Conservation (phyloP, 1,140 invertebrate genomes). For the Caenorhabditis latens region DNA sequence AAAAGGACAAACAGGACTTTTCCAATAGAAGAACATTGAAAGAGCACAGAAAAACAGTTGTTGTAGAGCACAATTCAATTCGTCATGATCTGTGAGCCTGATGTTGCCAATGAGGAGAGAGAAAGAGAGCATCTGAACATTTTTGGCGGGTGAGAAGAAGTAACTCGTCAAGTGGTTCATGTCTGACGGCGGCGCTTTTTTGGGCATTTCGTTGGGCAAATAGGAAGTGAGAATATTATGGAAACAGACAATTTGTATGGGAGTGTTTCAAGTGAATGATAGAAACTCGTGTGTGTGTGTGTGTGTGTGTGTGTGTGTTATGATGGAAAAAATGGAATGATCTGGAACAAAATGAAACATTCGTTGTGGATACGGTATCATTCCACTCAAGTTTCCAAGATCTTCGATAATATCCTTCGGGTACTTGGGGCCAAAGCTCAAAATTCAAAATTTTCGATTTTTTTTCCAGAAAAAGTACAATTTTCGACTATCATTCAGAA, state of each 20-base stretch:
- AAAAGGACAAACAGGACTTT: slow-evolving; percentile 6
- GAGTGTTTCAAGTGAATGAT: slow-evolving; percentile 1
- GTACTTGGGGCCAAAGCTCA: too few relatives aligned
- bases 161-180: slow-evolving; percentile 40
- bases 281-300: too few relatives aligned
- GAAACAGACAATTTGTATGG: neutral
- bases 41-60: slow-evolving; percentile 35
- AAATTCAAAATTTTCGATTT: too few relatives aligned
- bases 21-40: neutral
- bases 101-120: neutral
- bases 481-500: too few relatives aligned
- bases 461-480: too few relatives aligned
- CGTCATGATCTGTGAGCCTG: slow-evolving; percentile 47
- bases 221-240: neutral
- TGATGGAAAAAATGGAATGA: too few relatives aligned
- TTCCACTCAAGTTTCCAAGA: too few relatives aligned
- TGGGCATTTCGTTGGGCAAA: neutral
- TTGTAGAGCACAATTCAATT: slow-evolving; percentile 10
- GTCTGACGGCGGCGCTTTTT: slow-evolving; percentile 37
- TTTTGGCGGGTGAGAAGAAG: neutral
- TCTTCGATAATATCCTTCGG: too few relatives aligned
- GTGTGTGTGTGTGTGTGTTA: too few relatives aligned
- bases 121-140: neutral
- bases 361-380: too few relatives aligned
- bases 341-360: too few relatives aligned